phyloP scores from a whole-genome alignment of 2,113 vertebrate species.

The Geothlypis trichas region DNA sequence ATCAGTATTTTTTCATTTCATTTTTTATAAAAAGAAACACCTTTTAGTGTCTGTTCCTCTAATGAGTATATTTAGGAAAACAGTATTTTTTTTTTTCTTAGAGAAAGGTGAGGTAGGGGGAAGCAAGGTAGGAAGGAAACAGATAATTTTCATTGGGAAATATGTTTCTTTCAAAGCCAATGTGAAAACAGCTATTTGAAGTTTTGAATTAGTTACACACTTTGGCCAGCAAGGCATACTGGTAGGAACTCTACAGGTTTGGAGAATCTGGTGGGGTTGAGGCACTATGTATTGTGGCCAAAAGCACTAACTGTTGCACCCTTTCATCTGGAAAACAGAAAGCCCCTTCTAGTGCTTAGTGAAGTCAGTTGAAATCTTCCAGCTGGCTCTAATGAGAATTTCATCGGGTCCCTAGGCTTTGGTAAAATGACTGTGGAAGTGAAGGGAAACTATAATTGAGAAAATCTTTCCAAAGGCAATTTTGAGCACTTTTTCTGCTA shows the following conservation, averaged over 20 bases:
- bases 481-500: background rate
- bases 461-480: constrained; percentile 4
- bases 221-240: background rate
- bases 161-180: background rate
- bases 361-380: background rate
- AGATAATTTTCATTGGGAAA: background rate
- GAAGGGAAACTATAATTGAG: background rate
- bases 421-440: background rate
- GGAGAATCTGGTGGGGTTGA: background rate
- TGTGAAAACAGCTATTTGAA: background rate
- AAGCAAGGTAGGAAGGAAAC: background rate
- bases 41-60: background rate
- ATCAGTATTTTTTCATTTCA: background rate
- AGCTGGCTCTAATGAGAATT: background rate
- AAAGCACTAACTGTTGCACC: background rate
- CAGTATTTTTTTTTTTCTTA: background rate
- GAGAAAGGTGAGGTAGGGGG: background rate
- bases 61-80: background rate
- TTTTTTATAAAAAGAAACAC: background rate
- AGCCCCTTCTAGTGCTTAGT: background rate
- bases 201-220: background rate
- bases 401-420: background rate
- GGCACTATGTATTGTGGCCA: background rate
- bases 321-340: background rate
- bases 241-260: background rate